Percentiles rank a stretch among this genome's conserved stretches.
Conservation (phyloP, 2,888 invertebrate species). For the Diploptera punctata region DNA sequence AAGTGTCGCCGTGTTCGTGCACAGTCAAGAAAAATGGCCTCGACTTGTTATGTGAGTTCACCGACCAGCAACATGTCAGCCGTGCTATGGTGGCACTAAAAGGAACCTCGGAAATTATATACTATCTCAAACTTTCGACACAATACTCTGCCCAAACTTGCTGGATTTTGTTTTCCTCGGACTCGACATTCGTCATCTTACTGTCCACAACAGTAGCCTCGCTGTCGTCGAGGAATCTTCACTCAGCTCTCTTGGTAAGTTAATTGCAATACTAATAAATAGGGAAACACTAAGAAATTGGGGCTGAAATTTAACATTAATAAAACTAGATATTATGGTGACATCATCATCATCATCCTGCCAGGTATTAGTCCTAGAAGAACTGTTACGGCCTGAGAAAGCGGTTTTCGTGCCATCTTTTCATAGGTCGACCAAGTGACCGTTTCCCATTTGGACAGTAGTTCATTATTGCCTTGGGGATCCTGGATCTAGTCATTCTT, state of each 20-base stretch:
- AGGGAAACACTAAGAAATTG: too few species aligned
- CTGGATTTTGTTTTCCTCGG: slow-evolving; percentile 88
- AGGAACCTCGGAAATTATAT: slow-evolving; percentile 78
- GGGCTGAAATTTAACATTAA: too few species aligned
- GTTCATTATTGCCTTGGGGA: too few species aligned
- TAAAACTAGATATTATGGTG: too few species aligned
- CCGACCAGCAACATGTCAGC: slow-evolving; percentile 78
- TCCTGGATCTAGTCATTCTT: too few species aligned
- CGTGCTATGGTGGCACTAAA: slow-evolving; percentile 84
- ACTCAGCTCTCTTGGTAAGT: slow-evolving; percentile 82
- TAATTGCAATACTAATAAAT: too few species aligned
- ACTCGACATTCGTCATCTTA: slow-evolving; percentile 85
- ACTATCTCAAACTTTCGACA: slow-evolving; percentile 88
- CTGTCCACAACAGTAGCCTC: slow-evolving; percentile 87
- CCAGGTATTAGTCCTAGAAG: too few species aligned
- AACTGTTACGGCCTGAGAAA: too few species aligned
- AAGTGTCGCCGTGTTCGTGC: slow-evolving; percentile 83
- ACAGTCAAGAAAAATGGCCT: slow-evolving; percentile 87
- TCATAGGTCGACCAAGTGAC: too few species aligned
- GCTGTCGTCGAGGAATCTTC: slow-evolving; percentile 88
- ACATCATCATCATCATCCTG: too few species aligned
- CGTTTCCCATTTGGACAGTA: too few species aligned
- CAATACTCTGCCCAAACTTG: slow-evolving; percentile 82
- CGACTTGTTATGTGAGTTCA: slow-evolving; percentile 88
- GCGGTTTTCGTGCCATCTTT: too few species aligned